Evolutionary conservation across 1,140 invertebrate genomes (phyloP), one percentile per base, ranked within the genome.

Genomic region (Drosophila hydei): DNA sequence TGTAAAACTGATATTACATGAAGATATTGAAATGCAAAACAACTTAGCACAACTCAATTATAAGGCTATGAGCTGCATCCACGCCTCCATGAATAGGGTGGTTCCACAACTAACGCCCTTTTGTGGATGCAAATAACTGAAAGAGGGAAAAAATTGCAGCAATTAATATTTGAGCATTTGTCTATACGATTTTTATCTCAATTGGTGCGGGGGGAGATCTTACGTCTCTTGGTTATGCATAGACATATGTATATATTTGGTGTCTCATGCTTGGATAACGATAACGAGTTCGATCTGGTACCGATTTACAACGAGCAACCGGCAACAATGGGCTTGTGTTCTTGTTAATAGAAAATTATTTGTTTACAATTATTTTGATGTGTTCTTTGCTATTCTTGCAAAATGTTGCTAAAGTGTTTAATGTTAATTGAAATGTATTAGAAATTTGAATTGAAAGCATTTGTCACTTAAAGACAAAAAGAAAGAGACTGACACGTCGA

Each of bases 341-440:
- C 45, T 61, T 58, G 74, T 77, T 87, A 81, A 87, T 87, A 87
- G 83, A 88, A 89, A 88, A 83, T 79, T 83, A 88, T 88, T 88
- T 88, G 83, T 88, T 88, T 83, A 83, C 84, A 79, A 60, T 70
- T 81, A 50, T 52, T 52, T 54, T 52, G 27, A 54, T 55, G 19
- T 48, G 19, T 30, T 45, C 14, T 36, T 42, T 25, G 30, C 33
- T 52, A 8, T 51, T 71, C 40, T 75, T 70, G 36, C 59, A 58
- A 70, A 70, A 64, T 62, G 61, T 19, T 30, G 25, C 38, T 30
- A 30, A 55, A 71, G 70, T 72, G 59, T 60, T 88, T 77, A 75
- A 75, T 81, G 75, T 70, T 69, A 77, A 87, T 87, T 88, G 62
- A 83, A 87, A 83, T 76, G 78, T 88, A 73, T 73, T 73, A 47